Evolutionary conservation across 1,140 invertebrate species (phyloP), one percentile per base, ranked within the genome.

Genomic region (Drosophila elegans): DNA sequence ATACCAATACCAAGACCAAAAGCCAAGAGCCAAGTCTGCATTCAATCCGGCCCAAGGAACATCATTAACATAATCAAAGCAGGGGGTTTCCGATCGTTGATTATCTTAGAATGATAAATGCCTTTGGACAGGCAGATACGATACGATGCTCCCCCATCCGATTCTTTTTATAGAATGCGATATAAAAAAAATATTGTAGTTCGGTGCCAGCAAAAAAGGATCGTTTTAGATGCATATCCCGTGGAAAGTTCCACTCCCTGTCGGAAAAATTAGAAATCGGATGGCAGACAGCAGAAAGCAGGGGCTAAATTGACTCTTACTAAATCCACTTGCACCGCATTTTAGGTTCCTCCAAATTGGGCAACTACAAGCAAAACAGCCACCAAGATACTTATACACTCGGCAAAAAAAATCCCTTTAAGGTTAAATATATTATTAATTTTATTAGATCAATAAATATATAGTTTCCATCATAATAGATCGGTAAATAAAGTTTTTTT

Each of bases 31-130:
- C 12, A 4, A 3, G 12, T 10, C 32, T 52, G 29, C 29, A 21
- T 36, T 36, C 49, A 32, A 52, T 36, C 32, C 49, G 29, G 27
- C 34, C 34, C 36, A 32, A 42, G 38, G 36, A 67, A 34, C 74
- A 78, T 60, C 74, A 78, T 78, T 78, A 78, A 78, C 74, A 78
- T 78, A 78, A 78, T 78, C 74, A 77, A 76, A 76, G 73, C 61
- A 77, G 51, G 27, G 49, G 64, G 52, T 38, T 66, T 39, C 53
- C 61, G 51, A 74, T 74, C 69, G 69, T 74, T 60, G 57, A 74
- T 74, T 62, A 63, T 74, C 69, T 74, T 74, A 74, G 72, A 57
- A 77, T 77, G 74, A 77, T 77, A 77, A 77, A 77, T 77, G 74
- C 55, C 38, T 38, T 29, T 10, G 11, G 68, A 39, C 53, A 11